phyloP scores from a whole-genome alignment of 1,140 invertebrate species.

The Macrocentrus cingulum region DNA sequence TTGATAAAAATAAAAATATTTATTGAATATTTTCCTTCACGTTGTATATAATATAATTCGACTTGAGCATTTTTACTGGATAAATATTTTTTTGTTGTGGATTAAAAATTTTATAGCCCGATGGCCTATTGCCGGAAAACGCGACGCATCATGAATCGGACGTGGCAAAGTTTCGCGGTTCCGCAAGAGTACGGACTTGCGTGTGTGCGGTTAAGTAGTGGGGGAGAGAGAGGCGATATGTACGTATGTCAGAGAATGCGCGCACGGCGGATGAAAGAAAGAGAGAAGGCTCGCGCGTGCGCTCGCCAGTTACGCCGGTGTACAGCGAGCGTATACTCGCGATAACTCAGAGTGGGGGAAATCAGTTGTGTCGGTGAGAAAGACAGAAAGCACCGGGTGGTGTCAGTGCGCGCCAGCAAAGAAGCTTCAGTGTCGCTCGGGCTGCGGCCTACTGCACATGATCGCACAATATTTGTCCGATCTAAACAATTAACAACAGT shows the following conservation, averaged over 20 bases:
- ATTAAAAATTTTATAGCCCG: no score
- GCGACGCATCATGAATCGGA: slow-evolving; percentile 27
- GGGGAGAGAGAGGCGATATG: slow-evolving; percentile 15
- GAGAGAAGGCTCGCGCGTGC: slow-evolving; percentile 1
- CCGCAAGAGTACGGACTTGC: no score
- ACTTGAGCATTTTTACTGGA: no score
- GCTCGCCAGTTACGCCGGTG: no score
- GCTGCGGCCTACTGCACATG: slow-evolving; percentile 42
- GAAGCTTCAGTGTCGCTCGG: slow-evolving; percentile 53
- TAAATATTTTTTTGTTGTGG: no score
- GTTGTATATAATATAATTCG: no score
- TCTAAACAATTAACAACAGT: no score
- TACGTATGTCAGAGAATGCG: slow-evolving; percentile 14
- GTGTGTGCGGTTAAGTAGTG: no score
- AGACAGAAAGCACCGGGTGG: slow-evolving; percentile 30
- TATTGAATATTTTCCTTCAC: no score
- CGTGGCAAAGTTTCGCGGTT: slow-evolving; percentile 31
- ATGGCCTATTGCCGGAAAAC: slow-evolving; percentile 33
- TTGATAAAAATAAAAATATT: no score
- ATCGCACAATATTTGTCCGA: no score
- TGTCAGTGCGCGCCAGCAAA: slow-evolving; percentile 43
- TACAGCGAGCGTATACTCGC: not conserved
- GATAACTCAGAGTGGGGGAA: slow-evolving; percentile 14
- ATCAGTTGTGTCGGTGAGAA: slow-evolving; percentile 11
- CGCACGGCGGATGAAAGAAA: slow-evolving; percentile 1